These are phyloP conservation scores for Papilio machaon DNA, from an alignment of 1,140 invertebrate species.

Conservation along the genomic window DNA sequence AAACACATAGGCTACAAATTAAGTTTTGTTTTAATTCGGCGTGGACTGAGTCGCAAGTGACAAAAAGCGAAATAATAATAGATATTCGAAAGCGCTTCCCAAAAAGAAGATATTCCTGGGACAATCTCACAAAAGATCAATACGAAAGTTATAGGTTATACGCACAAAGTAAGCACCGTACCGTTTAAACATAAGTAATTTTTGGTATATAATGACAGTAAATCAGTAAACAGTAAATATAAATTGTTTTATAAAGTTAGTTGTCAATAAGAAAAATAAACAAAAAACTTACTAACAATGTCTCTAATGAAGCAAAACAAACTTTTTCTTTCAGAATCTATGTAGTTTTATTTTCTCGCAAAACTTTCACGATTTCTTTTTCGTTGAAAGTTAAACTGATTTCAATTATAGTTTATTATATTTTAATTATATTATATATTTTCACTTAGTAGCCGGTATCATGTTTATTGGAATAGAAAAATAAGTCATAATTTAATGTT, in stretches of 20 bases:
- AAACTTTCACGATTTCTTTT: background rate
- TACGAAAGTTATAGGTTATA: too few species aligned
- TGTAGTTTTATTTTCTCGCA: background rate
- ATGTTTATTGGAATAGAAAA: too few species aligned
- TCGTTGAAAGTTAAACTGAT: background rate
- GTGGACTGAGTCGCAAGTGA: too few species aligned
- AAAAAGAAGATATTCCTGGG: background rate
- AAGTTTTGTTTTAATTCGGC: too few species aligned
- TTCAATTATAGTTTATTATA: background rate
- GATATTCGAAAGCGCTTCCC: background rate
- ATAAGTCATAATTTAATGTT: too few species aligned
- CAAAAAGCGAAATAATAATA: background rate
- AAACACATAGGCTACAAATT: too few species aligned
- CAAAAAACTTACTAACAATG: background rate
- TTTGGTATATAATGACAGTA: too few species aligned
- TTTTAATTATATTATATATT: too few species aligned
- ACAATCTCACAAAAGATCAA: too few species aligned
- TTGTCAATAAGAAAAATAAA: background rate
- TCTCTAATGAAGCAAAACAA: slow-evolving; percentile 8
- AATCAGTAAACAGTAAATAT: too few species aligned
- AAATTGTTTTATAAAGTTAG: background rate
- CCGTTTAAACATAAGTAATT: too few species aligned
- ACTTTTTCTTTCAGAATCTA: slow-evolving; percentile 10
- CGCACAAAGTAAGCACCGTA: too few species aligned
- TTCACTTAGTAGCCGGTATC: background rate